phyloP scores from a whole-genome alignment of 92 coral and sea anemone species.

The Parazoanthus swiftii region DNA sequence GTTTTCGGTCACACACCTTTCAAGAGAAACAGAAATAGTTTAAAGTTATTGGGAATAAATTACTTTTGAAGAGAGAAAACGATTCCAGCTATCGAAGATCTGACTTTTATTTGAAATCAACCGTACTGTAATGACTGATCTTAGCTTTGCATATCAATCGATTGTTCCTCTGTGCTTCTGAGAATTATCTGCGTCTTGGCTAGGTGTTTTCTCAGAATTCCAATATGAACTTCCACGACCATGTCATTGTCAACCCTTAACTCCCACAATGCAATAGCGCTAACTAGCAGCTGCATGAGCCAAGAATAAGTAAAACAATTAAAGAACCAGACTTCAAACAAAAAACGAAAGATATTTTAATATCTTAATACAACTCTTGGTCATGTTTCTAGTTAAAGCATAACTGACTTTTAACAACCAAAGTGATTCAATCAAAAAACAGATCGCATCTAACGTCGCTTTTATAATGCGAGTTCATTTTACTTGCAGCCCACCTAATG shows the following conservation, averaged over 20 bases:
- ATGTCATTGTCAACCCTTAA: not conserved
- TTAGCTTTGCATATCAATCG: not conserved
- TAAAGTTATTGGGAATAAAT: not conserved
- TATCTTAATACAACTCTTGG: not conserved
- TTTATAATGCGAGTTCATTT: not conserved
- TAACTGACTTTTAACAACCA: too few species aligned
- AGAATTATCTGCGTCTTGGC: not conserved
- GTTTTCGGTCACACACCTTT: not conserved
- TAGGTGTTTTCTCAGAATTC: not conserved
- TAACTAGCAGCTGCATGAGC: not conserved
- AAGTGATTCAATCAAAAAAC: not conserved
- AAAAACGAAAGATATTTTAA: too few species aligned
- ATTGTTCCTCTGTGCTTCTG: not conserved
- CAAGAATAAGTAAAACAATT: not conserved
- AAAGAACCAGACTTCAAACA: too few species aligned
- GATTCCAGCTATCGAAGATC: too few species aligned
- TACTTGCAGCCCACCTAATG: conserved; percentile 28
- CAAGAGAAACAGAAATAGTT: not conserved
- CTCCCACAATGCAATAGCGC: not conserved
- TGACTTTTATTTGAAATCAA: not conserved
- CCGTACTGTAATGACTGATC: not conserved
- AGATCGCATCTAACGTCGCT: not conserved
- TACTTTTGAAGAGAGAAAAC: not conserved
- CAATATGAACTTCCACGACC: too few species aligned
- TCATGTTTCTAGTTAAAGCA: too few species aligned